Evolutionary conservation across 2,797 vertebrate genomes (phyloP), one percentile per base, ranked within the genome.

Genomic region (Menidia menidia): DNA sequence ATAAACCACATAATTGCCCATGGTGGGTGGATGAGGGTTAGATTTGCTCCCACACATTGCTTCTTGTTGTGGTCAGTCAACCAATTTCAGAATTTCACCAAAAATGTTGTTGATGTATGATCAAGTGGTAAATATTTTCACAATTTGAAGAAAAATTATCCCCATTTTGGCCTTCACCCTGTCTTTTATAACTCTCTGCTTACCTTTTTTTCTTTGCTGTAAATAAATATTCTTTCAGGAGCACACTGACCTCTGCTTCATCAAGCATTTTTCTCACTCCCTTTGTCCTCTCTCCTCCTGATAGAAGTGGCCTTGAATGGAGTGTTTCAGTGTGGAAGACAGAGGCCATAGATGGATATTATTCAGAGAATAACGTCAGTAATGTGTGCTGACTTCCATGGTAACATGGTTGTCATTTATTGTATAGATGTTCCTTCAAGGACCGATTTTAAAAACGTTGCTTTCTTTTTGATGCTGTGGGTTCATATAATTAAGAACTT

Each of bases 241-340:
- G 19, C 58, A 55, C 56, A 55, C 32, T 4, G 5, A 52, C 18
- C 44, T 13, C 43, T 55, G 0, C 25, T 43, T 78, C n/a, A 25
- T 14, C 16, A 18, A 64, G 43, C 4, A 60, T 44, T 51, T 58
- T 42, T 75, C 32, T 53, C 9, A 44, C 32, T 30, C 50, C 4
- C 51, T 19, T 15, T 13, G 60, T 16, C 5, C 30, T 41, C 52
- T 30, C 35, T 60, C 50, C 16, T 13, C 56, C 14, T 8, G 19
- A 13, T 31, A 3, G n/a, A 60, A 54, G 47, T 63, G 59, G 53
- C 53, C 71, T 83, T 77, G 67, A 41, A 48, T 62, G 65, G 31
- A 32, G 64, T 75, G 53, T 41, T 55, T 42, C 33, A 68, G 61
- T 55, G 42, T 60, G 9, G 16, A 63, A 41, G 53, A 60, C 35